phyloP scores from a whole-genome alignment of 2,888 invertebrate species.

The Chrysomela aeneicollis region DNA sequence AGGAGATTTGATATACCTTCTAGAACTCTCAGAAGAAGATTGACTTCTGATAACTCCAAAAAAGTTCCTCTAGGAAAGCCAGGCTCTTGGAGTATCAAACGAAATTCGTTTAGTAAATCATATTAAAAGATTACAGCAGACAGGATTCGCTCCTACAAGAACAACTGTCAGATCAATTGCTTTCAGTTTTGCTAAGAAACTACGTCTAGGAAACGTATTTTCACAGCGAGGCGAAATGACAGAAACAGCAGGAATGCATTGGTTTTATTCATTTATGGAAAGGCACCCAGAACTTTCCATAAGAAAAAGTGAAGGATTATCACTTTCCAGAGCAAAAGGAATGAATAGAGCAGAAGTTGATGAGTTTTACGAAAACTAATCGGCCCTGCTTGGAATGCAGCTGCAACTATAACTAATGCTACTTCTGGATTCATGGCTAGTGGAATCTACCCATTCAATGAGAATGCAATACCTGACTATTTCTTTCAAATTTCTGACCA shows the following conservation, averaged over 20 bases:
- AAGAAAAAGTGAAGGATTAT: conserved; percentile 23
- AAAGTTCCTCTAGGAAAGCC: conserved; percentile 1
- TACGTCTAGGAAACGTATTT: not conserved
- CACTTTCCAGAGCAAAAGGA: conserved; percentile 23
- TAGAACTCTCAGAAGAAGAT: conserved; percentile 12
- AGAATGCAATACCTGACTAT: not conserved
- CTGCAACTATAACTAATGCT: conserved; percentile 16
- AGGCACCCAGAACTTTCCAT: conserved; percentile 17
- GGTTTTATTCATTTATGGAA: conserved; percentile 20
- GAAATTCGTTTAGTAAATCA: not conserved
- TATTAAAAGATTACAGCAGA: not conserved
- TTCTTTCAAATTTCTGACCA: conserved; percentile 5
- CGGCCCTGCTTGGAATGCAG: conserved; percentile 5
- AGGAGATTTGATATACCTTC: conserved; percentile 9
- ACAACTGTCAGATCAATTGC: conserved; percentile 12
- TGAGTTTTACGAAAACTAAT: not conserved
- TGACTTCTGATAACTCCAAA: conserved; percentile 14
- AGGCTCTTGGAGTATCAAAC: conserved; percentile 13
- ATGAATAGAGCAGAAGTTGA: conserved; percentile 27
- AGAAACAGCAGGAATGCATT: conserved; percentile 3
- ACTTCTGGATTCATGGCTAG: conserved; percentile 14
- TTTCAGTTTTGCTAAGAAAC: conserved; percentile 13
- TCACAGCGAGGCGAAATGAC: not conserved
- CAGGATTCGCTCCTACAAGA: conserved; percentile 7
- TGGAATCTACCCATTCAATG: conserved; percentile 15